Evolutionary conservation across 2,113 vertebrate genomes (phyloP).

Genomic region (Australoheros scitulus): DNA sequence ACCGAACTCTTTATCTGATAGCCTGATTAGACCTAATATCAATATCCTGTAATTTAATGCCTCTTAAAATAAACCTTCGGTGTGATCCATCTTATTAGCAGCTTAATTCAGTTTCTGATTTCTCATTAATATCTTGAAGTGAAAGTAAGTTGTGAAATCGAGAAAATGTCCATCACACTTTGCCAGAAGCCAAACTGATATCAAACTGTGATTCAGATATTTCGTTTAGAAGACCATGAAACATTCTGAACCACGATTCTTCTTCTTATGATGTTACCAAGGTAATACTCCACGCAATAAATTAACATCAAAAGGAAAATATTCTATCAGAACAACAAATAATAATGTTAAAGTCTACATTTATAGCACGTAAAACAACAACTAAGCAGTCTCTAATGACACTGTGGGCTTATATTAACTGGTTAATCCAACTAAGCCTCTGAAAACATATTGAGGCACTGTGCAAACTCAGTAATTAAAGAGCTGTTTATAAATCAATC

Average conservation of each 20-base stretch:
- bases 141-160: background rate
- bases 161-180: background rate
- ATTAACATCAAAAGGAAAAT: background rate
- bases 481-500: background rate
- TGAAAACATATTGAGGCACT: background rate
- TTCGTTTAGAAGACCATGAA: background rate
- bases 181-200: background rate
- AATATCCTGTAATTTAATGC: no score
- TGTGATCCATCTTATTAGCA: no score
- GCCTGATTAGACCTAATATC: no score
- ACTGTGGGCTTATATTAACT: background rate
- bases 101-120: no score
- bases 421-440: background rate
- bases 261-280: background rate
- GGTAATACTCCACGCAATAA: background rate
- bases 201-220: background rate
- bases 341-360: no score
- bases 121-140: no score
- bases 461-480: background rate
- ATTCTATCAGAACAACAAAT: no score
- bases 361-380: background rate
- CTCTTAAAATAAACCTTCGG: no score
- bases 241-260: background rate
- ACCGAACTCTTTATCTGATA: background rate
- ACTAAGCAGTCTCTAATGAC: background rate